phyloP scores from a whole-genome alignment of 2,113 vertebrate species.

The Fulmarus glacialis region DNA sequence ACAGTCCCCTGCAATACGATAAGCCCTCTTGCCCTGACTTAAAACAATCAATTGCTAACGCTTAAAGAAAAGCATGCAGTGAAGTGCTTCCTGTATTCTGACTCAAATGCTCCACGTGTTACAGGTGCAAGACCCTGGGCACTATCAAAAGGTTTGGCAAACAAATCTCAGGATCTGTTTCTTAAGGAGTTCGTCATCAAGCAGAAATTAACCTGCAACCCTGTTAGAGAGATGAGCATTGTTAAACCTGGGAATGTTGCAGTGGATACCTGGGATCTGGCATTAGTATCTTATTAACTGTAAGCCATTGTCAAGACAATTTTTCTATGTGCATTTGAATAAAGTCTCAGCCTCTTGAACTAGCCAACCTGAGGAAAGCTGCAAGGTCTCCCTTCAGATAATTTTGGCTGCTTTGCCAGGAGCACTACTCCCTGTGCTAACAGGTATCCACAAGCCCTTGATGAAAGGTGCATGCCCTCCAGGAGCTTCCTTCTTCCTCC shows the following conservation, averaged over 20 bases:
- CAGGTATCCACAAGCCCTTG: rapidly evolving
- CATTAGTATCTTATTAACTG: rapidly evolving
- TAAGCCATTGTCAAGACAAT: rapidly evolving
- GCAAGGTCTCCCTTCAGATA: neutral
- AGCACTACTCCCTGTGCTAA: neutral
- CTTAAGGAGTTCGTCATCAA: rapidly evolving
- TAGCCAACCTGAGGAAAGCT: rapidly evolving
- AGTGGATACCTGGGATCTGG: rapidly evolving
- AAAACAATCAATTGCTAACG: rapidly evolving
- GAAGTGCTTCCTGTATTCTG: rapidly evolving
- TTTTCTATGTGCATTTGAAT: rapidly evolving
- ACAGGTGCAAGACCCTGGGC: neutral
- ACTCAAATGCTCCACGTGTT: rapidly evolving
- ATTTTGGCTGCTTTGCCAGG: neutral
- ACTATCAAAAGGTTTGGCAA: rapidly evolving
- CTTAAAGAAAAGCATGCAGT: rapidly evolving
- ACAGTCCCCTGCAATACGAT: rapidly evolving
- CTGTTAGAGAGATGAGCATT: rapidly evolving
- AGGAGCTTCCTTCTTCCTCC: neutral
- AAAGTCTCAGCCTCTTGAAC: neutral
- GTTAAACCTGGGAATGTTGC: neutral
- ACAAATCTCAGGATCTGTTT: neutral
- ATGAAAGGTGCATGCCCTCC: rapidly evolving
- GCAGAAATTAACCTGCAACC: neutral
- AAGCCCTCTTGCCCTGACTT: neutral